phyloP scores from a whole-genome alignment of 1,140 invertebrate species.

The Tetramorium parvispinum region DNA sequence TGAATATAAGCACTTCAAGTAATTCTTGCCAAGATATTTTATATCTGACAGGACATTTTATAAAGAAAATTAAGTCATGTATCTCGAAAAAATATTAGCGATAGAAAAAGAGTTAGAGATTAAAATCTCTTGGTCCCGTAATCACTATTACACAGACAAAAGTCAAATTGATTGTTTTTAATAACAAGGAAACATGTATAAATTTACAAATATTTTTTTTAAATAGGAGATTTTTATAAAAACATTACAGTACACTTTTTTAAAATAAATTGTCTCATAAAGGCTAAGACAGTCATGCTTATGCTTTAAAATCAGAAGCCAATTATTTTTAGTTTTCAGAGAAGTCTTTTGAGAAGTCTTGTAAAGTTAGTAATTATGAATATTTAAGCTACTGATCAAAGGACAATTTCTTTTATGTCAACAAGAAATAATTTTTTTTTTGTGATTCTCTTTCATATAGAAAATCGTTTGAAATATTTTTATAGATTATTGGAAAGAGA shows the following conservation, averaged over 20 bases:
- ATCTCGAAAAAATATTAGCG: constrained; percentile 21
- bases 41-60: not conserved
- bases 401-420: not conserved
- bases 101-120: constrained; percentile 20
- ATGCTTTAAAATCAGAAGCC: not conserved
- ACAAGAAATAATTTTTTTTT: not conserved
- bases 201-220: not conserved
- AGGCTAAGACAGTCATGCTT: not conserved
- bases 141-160: not conserved
- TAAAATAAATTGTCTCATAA: not conserved
- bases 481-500: not conserved
- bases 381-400: not conserved
- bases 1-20: not conserved
- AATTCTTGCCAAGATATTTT: not conserved
- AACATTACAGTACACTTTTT: not conserved
- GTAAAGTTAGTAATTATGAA: not conserved
- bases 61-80: not conserved
- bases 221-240: not conserved
- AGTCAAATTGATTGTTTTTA: not conserved
- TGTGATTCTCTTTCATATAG: not conserved
- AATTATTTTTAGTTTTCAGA: not conserved
- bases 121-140: not conserved
- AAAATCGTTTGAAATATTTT: not conserved
- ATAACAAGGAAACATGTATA: not conserved
- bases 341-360: not conserved